Base-by-base conservation (phyloP, 1,140 invertebrate genomes). In the Calephelis virginiensis region DNA sequence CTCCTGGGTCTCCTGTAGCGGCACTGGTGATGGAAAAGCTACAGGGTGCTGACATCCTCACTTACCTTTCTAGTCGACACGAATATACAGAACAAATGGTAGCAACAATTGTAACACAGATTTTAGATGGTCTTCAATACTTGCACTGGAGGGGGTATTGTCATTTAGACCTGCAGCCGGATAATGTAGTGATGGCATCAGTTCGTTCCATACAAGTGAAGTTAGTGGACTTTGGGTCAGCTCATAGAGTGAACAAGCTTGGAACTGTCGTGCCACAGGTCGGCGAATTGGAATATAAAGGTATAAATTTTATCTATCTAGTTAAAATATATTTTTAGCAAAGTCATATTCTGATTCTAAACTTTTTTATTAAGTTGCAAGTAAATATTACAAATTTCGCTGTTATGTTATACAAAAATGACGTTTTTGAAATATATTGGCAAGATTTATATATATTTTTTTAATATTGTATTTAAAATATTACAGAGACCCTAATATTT, bases 101-200 rank as follows among this genome's bases (percentile, higher is more conserved):
- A 0, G 95, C 97, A 2, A 95, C 93, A 0, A 95, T 98, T 9
- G 93, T 98, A 8, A 94, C 93, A 7, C 98, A 96, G 92, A 92
- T 98, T 4, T 87, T 98, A 46, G 97, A 98, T 83, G 97, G 94
- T 0, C 84, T 98, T 8, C 96, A 98, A 81, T 99, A 98, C 82
- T 90, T 99, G 8, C 98, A 99, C 82, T 98, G 97, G 95, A 93
- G 96, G 80, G 97, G 97, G 1, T 95, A 97, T 71, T 96, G 96
- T 70, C 97, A 99, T 89, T 90, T 99, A 37, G 97, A 99, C 85
- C 91, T 99, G 13, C 97, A 99, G 85, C 98, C 98, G 0, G 97
- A 98, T 77, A 99, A 99, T 85, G 93, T 99, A n/a, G 97, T 99
- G 0, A 98, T 99, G 95, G 95, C 95, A 1, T 96, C 96, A 0